Base-by-base conservation (phyloP, 2,888 invertebrate genomes). In the Lithodes maja region DNA sequence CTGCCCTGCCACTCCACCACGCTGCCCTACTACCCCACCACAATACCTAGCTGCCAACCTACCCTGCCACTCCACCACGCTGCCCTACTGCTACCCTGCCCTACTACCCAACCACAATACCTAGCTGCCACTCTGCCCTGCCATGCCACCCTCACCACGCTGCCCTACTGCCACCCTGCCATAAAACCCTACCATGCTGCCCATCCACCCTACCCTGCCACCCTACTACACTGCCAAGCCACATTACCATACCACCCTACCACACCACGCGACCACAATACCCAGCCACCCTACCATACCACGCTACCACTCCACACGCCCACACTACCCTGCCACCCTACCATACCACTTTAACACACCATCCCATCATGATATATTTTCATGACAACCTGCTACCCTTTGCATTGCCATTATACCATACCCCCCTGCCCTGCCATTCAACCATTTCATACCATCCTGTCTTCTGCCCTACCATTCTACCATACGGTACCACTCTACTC, bases 271-370 rank as follows among this genome's bases (percentile, higher is more conserved):
- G 12, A 0, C 12, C 61, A 7, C 61, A 61, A 0, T 61, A 5
- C 12, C 5, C 61, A 1, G 61, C 49, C 49, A 77, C 49, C 9
- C 77, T 74, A 33, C 77, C 77, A 77, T 77, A 50, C 77, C 17
- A 2, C 77, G 2, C 17, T 49, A 17, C 2, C 33, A 17, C 5
- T 5, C 1, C 5, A 15, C 17, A 0, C n/a, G 12, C n/a, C 49
- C 49, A 77, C 77, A 74, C 74, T 74, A 74, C 33, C 17, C 77
- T 9, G 17, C 33, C 77, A 77, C 77, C 2, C 77, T 33, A 77
- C 77, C 52, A 7, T 52, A 7, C 78, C 78, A 53, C 74, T 74
- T 12, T n/a, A 74, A 61, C 12, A 61, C 61, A 61, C 61, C 61
- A 61, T 12, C 61, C 61, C 12, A 12, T 12, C 61, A 12, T 61